Percentiles rank a stretch among this genome's conserved stretches.
Evolutionary conservation across 2,797 vertebrate genomes (phyloP).

Genomic region (Peromyscus aztecus): DNA sequence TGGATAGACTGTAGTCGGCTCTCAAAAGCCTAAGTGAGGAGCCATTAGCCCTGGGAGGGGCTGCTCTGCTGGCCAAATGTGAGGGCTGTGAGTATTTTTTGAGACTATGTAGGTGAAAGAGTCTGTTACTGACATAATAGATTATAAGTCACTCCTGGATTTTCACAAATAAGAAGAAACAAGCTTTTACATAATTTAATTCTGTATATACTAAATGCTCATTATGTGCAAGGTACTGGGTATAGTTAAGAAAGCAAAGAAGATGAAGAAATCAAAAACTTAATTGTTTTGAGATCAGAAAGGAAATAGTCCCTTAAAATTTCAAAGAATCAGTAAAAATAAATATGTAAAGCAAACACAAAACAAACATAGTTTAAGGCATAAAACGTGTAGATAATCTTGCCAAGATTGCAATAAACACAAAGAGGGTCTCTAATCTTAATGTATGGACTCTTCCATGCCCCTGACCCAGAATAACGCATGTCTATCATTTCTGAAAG

Average conservation of each 20-base stretch:
- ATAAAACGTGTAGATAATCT: not conserved
- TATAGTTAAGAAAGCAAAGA: not conserved
- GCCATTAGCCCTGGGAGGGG: not conserved
- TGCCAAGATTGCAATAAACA: not conserved
- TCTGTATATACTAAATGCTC: not conserved
- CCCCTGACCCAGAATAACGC: not conserved
- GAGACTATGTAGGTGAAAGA: not conserved
- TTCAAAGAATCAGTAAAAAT: not conserved
- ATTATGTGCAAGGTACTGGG: not conserved
- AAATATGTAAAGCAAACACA: conserved; percentile 14
- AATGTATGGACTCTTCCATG: not conserved
- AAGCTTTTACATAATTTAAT: conserved; percentile 29
- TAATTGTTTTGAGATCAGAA: not conserved
- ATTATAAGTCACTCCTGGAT: not conserved
- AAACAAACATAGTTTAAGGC: not conserved
- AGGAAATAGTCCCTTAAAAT: not conserved
- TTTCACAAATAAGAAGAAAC: conserved; percentile 44
- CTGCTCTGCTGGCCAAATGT: not conserved
- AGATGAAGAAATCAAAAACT: not conserved
- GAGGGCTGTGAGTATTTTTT: not conserved
- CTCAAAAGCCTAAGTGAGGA: not conserved
- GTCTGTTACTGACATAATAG: not conserved
- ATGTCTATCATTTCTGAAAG: not conserved
- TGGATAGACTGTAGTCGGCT: not conserved
- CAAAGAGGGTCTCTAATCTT: not conserved